Base-by-base conservation (phyloP, 2,888 invertebrate genomes). In the Vesta saturnalis region DNA sequence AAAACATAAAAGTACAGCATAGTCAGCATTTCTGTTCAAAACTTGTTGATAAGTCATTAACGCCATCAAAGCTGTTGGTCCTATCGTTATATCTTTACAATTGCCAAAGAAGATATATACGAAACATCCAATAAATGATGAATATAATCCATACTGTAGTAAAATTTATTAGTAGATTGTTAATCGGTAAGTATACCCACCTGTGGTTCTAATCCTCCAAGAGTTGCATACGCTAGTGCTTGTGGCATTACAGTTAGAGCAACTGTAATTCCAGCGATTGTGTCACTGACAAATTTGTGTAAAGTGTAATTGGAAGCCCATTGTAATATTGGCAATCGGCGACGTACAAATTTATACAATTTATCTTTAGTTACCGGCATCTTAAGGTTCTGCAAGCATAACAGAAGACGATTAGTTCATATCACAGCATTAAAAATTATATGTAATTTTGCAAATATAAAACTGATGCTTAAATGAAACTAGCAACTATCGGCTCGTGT, bases 51-150 rank as follows among this genome's bases (percentile, higher is more conserved):
- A 90, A 0, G 96, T 96, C 93, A 97, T 94, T 30, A 97, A 87
- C 0, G 96, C 93, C 89, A 97, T 91, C 64, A 96, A 87, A n/a
- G 97, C 97, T 0, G 97, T 97, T 1, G 97, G 97, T 5, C 97
- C 94, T 68, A 94, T 91, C 4, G 94, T 94, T 65, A 94, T 94
- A 80, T 94, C 94, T 74, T 93, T 93, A 80, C 93, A 93, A 57
- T 95, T 94, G 21, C 97, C 97, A 76, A 97, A 90, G 67, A 97
- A 83, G 58, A 93, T 90, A 85, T 97, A 98, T 43, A 97, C 89
- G 82, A 97, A 94, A 79, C 96, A 96, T 1, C 63, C 30, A 5
- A 55, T 19, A 14, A 62, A 62, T 12, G 19, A 47, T 23, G 56
- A 56, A n/a, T 39, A 56, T 12, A 35, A 23, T 43, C 56, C 58